Evolutionary conservation across 1,140 invertebrate species (phyloP).

Genomic region (Drosophila watanabei): DNA sequence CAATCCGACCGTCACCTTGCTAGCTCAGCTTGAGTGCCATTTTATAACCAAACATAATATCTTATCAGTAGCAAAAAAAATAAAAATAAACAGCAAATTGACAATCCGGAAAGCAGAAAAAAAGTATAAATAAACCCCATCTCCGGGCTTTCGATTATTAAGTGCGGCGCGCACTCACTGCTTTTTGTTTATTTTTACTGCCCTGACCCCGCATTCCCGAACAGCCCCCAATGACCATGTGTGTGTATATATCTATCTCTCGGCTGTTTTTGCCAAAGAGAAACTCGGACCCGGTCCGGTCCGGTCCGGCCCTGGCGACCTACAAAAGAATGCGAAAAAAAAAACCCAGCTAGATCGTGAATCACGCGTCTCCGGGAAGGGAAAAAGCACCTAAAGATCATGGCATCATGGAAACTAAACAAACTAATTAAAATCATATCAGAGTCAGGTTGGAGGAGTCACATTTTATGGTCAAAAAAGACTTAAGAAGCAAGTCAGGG

Average conservation of each 20-base stretch:
- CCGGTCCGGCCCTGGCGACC: constrained; percentile 32
- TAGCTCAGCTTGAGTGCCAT: neutral
- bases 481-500: neutral
- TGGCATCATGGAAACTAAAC: neutral
- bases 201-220: constrained; percentile 14
- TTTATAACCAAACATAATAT: constrained; percentile 2
- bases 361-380: constrained; percentile 13
- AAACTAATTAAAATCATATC: constrained; percentile 5
- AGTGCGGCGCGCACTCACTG: constrained; percentile 18
- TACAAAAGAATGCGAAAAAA: constrained; percentile 42
- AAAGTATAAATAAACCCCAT: constrained; percentile 1
- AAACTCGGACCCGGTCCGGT: constrained; percentile 27
- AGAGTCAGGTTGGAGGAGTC: too few species aligned
- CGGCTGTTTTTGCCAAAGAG: constrained; percentile 13
- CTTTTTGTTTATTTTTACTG: constrained; percentile 23
- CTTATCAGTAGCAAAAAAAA: constrained; percentile 22
- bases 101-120: constrained; percentile 9
- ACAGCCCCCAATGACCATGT: neutral
- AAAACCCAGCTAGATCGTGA: constrained; percentile 45
- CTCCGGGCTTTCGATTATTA: constrained; percentile 11
- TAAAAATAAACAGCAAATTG: constrained; percentile 11
- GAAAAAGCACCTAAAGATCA: constrained; percentile 9
- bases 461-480: neutral
- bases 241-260: neutral
- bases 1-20: constrained; percentile 8